Conservation (phyloP, 2,888 invertebrate species). For the Latrodectus elegans region DNA sequence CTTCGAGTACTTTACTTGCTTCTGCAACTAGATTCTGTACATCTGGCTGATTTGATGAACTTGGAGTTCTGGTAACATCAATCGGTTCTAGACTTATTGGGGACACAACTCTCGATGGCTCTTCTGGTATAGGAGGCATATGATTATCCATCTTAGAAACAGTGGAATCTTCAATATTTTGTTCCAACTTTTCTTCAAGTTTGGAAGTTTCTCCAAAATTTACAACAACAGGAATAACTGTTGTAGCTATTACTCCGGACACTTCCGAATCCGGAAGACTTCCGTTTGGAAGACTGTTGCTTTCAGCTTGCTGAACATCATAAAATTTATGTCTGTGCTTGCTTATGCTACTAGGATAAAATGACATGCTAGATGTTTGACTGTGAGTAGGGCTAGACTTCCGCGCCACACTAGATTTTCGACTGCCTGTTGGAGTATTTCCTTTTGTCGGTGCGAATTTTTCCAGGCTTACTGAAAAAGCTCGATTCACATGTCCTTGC, state of each 20-base stretch:
- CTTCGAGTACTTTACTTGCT: conserved; percentile 64
- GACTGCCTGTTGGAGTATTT: conserved; percentile 35
- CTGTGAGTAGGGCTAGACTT: conserved; percentile 47
- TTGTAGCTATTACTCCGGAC: conserved; percentile 24
- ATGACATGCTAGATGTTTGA: conserved; percentile 55
- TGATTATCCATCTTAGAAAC: conserved; percentile 7
- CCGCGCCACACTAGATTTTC: conserved; percentile 41
- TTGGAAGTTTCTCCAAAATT: conserved; percentile 23
- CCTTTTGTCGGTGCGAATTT: neutral
- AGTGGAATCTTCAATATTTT: neutral
- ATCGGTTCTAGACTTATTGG: conserved; percentile 5
- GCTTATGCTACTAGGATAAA: conserved; percentile 44
- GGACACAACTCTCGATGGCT: conserved; percentile 47
- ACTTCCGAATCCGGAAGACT: conserved; percentile 18
- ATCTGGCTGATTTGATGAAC: neutral
- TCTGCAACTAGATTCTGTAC: conserved; percentile 55
- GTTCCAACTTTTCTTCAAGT: neutral
- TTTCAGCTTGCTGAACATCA: conserved; percentile 49
- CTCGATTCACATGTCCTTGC: conserved; percentile 48
- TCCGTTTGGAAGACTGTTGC: conserved; percentile 15
- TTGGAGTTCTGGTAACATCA: too few species aligned
- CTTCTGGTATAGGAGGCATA: conserved; percentile 68
- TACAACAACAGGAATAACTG: conserved; percentile 34
- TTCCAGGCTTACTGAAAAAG: conserved; percentile 20
- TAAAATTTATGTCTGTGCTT: conserved; percentile 43